Base-by-base conservation (phyloP, 2,888 invertebrate genomes). In the Trissolcus japonicus region DNA sequence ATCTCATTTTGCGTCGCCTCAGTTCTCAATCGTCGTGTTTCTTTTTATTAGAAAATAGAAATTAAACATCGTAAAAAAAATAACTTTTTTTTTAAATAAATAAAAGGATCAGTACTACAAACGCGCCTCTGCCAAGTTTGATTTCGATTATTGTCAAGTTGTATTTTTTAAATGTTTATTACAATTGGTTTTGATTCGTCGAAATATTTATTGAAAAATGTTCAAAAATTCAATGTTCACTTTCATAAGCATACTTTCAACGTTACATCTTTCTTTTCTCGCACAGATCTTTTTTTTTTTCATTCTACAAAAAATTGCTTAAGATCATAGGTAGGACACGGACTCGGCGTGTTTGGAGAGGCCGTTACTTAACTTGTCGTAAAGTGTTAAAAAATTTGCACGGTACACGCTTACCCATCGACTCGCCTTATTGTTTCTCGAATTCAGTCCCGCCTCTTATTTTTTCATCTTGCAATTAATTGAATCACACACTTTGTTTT, bases 311-410 rank as follows among this genome's bases (percentile, higher is more conserved):
- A 85, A 35, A 84, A 83, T 83, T 84, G 83, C 82, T 83, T 85
- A 84, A 84, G 81, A 83, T 83, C 83, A 83, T 83, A 80, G 67
- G 21, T 79, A 80, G 79, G 80, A 80, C 84, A 83, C 82, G 83
- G 81, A 83, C 82, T 83, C 80, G 78, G 72, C 61, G 61, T 80
- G 61, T 82, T 82, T 78, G 79, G 80, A 35, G 81, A 82, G 62
- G 68, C 79, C 74, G 73, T 79, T 35, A 80, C 79, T 79, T 76
- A 80, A 82, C 80, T 76, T 79, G 83, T 84, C 83, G 83, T 85
- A 86, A 85, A 86, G 84, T 85, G 82, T 81, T 86, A 84, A 82
- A 87, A n/a, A 86, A 87, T 82, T 85, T 84, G 82, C 82, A 79
- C 80, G 80, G 82, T 82, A 55, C 17, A 56, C 19, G 67, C 68